A percentile compares a stretch with the other conserved stretches of the same genome.
Conservation (phyloP, 2,113 vertebrate genomes). For the Gallinago undulata region DNA sequence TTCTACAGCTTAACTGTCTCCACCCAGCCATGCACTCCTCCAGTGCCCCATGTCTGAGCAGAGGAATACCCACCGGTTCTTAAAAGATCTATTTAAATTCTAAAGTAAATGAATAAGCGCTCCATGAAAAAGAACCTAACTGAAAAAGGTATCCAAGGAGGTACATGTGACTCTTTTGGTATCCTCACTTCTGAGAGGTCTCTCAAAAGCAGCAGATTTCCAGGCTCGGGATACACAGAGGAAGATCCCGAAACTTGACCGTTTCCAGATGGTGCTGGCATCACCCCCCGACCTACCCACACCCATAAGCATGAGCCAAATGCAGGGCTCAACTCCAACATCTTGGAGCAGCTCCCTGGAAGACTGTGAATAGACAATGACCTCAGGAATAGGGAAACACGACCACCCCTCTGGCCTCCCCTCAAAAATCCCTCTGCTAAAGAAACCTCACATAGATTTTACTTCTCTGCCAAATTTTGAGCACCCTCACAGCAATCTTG, state of each 20-base stretch:
- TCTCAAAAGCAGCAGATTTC: background rate
- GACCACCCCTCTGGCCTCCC: fast-evolving
- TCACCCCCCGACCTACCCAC: background rate
- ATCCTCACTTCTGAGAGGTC: background rate
- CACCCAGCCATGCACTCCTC: background rate
- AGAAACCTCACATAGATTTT: background rate
- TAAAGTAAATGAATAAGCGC: fast-evolving
- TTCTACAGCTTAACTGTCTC: background rate
- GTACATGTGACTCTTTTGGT: fast-evolving
- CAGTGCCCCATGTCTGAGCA: background rate
- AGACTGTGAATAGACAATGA: fast-evolving
- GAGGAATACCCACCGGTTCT: background rate
- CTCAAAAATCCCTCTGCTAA: background rate
- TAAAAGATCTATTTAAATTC: background rate
- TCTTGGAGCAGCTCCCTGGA: background rate
- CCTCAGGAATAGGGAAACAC: background rate
- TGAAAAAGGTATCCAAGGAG: background rate
- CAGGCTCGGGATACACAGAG: background rate
- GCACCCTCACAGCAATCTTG: background rate
- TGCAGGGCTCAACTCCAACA: fast-evolving
- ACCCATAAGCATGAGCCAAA: fast-evolving
- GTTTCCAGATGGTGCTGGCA: background rate
- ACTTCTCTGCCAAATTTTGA: background rate
- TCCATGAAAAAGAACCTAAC: fast-evolving
- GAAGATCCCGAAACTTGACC: background rate